These are phyloP conservation scores for Papilio protenor DNA, from an alignment of 2,888 invertebrate genomes.

Conservation along the genomic window DNA sequence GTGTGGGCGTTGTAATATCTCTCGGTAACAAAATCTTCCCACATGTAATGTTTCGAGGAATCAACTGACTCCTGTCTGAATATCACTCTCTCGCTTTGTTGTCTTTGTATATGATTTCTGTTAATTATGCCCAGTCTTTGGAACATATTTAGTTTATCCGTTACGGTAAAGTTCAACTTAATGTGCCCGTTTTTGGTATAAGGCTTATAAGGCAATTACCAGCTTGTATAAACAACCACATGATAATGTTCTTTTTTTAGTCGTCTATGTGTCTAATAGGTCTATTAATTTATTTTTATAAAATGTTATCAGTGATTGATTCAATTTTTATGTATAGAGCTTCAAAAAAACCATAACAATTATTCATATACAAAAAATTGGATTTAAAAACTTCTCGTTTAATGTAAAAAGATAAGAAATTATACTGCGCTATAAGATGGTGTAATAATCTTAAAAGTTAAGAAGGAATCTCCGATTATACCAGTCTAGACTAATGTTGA, in stretches of 20 bases:
- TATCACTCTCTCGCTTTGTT: not conserved
- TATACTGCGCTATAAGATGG: not conserved
- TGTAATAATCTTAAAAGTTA: not conserved
- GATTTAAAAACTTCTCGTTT: not conserved
- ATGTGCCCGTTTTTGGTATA: not conserved
- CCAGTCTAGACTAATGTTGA: constrained; percentile 1
- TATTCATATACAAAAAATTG: not conserved
- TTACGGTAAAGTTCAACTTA: not conserved
- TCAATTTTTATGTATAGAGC: not conserved
- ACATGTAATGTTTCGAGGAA: constrained; percentile 8
- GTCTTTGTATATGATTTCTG: not conserved
- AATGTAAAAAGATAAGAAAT: not conserved
- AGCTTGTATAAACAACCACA: no score
- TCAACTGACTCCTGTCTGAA: not conserved
- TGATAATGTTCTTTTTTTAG: no score
- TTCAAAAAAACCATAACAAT: not conserved
- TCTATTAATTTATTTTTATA: not conserved
- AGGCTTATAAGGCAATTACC: no score
- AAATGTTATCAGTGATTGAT: not conserved
- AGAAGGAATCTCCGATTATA: not conserved
- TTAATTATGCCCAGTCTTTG: not conserved
- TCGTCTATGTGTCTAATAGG: not conserved
- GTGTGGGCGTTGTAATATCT: constrained; percentile 23
- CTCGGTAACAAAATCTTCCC: constrained; percentile 9
- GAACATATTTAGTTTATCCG: not conserved